Evolutionary conservation across 2,797 vertebrate genomes (phyloP).

Genomic region (Melanitta fusca): DNA sequence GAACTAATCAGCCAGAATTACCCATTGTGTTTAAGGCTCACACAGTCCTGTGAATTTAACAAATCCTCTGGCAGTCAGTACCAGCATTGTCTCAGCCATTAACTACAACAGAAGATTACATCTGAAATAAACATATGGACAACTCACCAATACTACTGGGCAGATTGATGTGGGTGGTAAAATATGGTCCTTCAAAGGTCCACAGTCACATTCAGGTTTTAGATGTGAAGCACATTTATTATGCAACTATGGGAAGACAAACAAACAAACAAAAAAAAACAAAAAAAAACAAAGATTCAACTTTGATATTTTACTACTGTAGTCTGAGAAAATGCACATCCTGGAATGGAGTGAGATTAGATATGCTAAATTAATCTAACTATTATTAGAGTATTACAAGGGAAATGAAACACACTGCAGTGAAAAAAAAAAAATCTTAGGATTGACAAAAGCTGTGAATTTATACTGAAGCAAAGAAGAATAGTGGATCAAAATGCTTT

Average conservation of each 20-base stretch:
- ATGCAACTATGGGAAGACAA: conserved; percentile 84
- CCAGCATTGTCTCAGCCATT: background rate
- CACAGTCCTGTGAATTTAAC: background rate
- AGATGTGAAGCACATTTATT: conserved; percentile 97
- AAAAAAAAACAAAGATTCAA: background rate
- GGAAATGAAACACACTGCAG: background rate
- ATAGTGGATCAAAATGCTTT: background rate
- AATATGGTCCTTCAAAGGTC: conserved; percentile 93
- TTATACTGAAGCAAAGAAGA: background rate
- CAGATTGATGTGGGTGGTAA: conserved; percentile 92
- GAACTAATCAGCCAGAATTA: background rate
- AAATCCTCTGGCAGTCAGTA: background rate
- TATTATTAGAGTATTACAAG: background rate
- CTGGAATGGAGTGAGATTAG: background rate
- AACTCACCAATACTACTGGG: conserved; percentile 92
- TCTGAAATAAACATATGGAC: background rate
- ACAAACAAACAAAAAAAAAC: background rate
- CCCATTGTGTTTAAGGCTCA: background rate
- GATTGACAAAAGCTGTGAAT: background rate
- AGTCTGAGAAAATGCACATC: background rate
- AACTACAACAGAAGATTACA: background rate
- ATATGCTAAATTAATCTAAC: background rate
- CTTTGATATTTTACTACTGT: background rate
- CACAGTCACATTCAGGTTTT: conserved; percentile 94
- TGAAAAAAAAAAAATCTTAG: background rate